Evolutionary conservation across 2,113 vertebrate species (phyloP), one percentile per base, ranked within the genome.

Genomic region (Eretmodus cyanostictus): DNA sequence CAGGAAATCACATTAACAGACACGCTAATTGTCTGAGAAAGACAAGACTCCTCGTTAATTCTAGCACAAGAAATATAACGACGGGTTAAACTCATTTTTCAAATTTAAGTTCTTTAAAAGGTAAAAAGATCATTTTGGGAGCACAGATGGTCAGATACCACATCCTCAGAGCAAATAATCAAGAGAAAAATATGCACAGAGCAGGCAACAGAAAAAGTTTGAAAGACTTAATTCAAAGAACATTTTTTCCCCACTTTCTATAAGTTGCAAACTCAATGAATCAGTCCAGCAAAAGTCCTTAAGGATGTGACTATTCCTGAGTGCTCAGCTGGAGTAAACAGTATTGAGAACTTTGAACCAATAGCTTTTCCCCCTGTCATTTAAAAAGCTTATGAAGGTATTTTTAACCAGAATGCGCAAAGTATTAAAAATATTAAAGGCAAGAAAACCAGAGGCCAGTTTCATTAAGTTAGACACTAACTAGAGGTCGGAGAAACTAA

Each of bases 301-400:
- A 0, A 45, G 1, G 68, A 27, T 73, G 40, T 17, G 40, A 45
- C 42, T 47, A 17, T 73, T 73, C 22, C 68, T 17, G 68, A 17
- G 38, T 73, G 68, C 24, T 73, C 40, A 47, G 0, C 68, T 76
- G 40, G 22, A 76, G 40, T 47, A 47, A 47, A 47, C 40, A 11
- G 14, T 29, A 45, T 10, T 47, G 68, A 73, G 22, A 73, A 73
- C 68, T 0, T 45, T 0, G 5, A 45, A 47, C 8, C 9, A 29
- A 17, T 0, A 73, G n/a, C 1, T 17, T 27, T 71, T 1, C 9
- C 4, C 3, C 12, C 0, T 22, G 5, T 71, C 0, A 2, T 71
- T 71, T 42, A 16, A 73, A 47, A 76, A 29, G 24, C 22, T 27
- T 73, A 8, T 8, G 13, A 40, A 40, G 7, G n/a, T 8, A 5